Evolutionary conservation across 2,888 invertebrate genomes (phyloP), one percentile per base, ranked within the genome.

Genomic region (Hirtodrosophila alboralis): DNA sequence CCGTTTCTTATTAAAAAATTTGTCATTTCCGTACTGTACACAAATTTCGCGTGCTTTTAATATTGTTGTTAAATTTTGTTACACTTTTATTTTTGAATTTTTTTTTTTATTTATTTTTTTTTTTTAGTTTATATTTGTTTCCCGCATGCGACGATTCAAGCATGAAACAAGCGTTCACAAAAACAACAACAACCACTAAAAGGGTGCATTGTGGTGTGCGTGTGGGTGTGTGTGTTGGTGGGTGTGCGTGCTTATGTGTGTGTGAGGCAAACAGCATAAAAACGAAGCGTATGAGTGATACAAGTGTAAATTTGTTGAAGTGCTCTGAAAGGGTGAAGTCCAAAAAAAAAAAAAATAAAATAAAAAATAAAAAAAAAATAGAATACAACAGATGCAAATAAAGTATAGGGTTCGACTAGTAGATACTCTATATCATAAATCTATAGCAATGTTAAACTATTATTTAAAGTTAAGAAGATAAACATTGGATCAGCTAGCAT

Each of bases 281-380:
- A 57, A 56, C 30, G 37, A 30, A 44, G 64, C 84, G 72, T 79
- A 76, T 79, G 80, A 84, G 79, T 84, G 84, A 79, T 80, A 75
- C 77, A 80, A 75, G 84, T 84, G 84, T 80, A 79, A 79, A 83
- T 79, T 83, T 76, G 77, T 76, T 79, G 65, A 84, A 84, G 79
- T 75, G 77, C 75, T 76, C 48, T 47, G 48, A 27, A 52, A 54
- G 57, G 58, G 48, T 65, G 75, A 60, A 77, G 62, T 62, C 49
- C 48, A 58, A 65, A 48, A 76, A 51, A 49, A 7, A 27, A 21
- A 21, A 40, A 13, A 9, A 14, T n/a, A n/a, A n/a, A n/a, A n/a
- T n/a, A n/a, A n/a, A n/a, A n/a, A n/a, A n/a, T n/a, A n/a, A n/a
- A n/a, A n/a, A n/a, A n/a, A n/a, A n/a, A n/a, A n/a, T n/a, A n/a